Evolutionary conservation across 1,140 invertebrate species (phyloP).

Genomic region (Drosophila kepulauana): DNA sequence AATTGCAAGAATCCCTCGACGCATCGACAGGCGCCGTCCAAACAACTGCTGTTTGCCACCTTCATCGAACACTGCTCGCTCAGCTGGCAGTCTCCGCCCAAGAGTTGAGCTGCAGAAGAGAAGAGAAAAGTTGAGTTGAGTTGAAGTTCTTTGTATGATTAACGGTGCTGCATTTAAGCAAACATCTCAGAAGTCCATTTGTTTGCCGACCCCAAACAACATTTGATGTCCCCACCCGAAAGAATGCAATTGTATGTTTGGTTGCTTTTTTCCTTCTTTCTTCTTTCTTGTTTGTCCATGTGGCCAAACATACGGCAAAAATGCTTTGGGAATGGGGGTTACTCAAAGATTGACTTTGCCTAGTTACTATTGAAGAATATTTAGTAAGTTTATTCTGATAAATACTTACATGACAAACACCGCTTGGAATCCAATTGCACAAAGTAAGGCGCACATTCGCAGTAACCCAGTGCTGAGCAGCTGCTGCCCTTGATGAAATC

Average conservation of each 20-base stretch:
- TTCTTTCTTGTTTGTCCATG: background rate
- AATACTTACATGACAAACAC: slow-evolving; percentile 89
- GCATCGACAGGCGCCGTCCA: slow-evolving; percentile 91
- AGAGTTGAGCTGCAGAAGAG: slow-evolving; percentile 87
- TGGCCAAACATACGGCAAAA: background rate
- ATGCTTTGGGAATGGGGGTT: slow-evolving; percentile 32
- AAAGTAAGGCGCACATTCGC: slow-evolving; percentile 89
- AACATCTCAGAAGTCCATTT: slow-evolving; percentile 33
- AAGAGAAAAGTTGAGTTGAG: slow-evolving; percentile 8
- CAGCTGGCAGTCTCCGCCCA: slow-evolving; percentile 90
- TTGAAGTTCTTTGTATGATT: slow-evolving; percentile 38
- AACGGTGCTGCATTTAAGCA: slow-evolving; percentile 54
- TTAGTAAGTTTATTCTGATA: too few species aligned
- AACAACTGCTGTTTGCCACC: slow-evolving; percentile 91
- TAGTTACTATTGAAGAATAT: slow-evolving; percentile 15
- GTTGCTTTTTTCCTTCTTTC: too few species aligned
- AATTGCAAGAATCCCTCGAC: slow-evolving; percentile 93
- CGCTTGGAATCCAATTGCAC: slow-evolving; percentile 88
- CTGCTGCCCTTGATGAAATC: slow-evolving; percentile 84
- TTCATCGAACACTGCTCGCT: slow-evolving; percentile 91
- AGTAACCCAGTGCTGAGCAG: slow-evolving; percentile 86
- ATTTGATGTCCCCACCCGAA: background rate
- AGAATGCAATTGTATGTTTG: slow-evolving; percentile 1
- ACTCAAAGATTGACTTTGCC: slow-evolving; percentile 74
- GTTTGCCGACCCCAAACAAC: slow-evolving; percentile 50